Base-by-base conservation (phyloP, 2,113 vertebrate species). In the Apodemus sylvaticus region DNA sequence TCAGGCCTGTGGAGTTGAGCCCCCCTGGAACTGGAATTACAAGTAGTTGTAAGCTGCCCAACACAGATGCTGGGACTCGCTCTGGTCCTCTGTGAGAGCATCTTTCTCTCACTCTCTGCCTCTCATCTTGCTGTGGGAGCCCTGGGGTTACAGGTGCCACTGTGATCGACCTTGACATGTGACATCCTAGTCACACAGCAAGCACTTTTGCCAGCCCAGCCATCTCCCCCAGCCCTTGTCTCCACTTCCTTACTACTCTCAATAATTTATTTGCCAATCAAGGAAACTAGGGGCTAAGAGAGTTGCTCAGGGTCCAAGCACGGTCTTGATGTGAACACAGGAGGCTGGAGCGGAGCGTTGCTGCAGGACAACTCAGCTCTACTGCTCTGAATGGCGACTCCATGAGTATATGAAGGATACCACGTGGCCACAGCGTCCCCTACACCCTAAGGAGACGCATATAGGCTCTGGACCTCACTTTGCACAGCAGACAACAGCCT, bases 361-460 rank as follows among this genome's bases (percentile, higher is more conserved):
- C 66, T 4, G 17, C 0, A 1, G n/a, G 22, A 17, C 6, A 0
- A 22, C 13, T 34, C 17, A 13, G n/a, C 20, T 66, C 58, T 31
- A 13, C 9, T 7, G 5, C 14, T 11, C 0, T 26, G 58, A 45
- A 55, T 4, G 24, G 48, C 14, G 58, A 20, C 2, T 0, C 31
- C 2, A 0, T 3, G 42, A 42, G 58, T 0, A 22, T 42, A 58
- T 14, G 19, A 62, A 55, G 42, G n/a, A 58, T 66, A 60, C 42
- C 26, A 34, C 5, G 68, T 81, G 78, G 48, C 31, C 29, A 17
- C 51, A 17, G 36, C 36, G 20, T 11, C 70, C 68, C 24, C 26
- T 53, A 34, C n/a, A 60, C 26, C 1, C 1, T 5, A 11, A 20
- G 19, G 8, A 0, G 1, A 20, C 13, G 5, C 24, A 29, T n/a